Evolutionary conservation across 92 coral and sea anemone genomes (phyloP).

Genomic region (Bergia sp.): DNA sequence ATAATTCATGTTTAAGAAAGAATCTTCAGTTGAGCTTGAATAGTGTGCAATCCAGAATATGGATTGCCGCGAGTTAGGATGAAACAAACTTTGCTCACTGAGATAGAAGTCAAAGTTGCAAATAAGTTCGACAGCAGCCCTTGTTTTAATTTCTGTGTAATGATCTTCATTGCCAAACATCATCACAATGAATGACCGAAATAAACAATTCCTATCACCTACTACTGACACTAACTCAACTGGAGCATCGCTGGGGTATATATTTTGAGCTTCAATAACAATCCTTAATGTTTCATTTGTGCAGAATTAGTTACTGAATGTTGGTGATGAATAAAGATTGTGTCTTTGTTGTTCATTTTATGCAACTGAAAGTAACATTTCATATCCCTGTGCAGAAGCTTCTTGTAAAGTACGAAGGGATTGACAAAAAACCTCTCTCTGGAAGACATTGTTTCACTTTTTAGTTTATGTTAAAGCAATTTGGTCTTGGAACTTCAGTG

Average conservation of each 20-base stretch:
- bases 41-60: slow-evolving; percentile 53
- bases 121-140: no score
- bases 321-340: no score
- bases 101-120: slow-evolving; percentile 54
- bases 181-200: slow-evolving; percentile 45
- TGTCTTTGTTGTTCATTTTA: no score
- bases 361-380: no score
- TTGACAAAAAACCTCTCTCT: no score
- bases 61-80: slow-evolving; percentile 39
- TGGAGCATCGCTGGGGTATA: slow-evolving; percentile 33
- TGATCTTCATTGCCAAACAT: slow-evolving; percentile 50
- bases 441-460: no score
- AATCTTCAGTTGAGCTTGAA: slow-evolving; percentile 30
- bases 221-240: slow-evolving; percentile 34
- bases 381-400: no score
- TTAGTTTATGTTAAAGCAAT: no score
- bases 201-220: slow-evolving; percentile 66
- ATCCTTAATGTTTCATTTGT: no score
- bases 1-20: slow-evolving; percentile 44
- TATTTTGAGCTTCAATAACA: not conserved
- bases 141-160: slow-evolving; percentile 55
- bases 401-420: no score
- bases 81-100: slow-evolving; percentile 41
- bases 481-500: no score
- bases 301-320: no score